Evolutionary conservation across 2,113 vertebrate genomes (phyloP).

Genomic region (Chinchilla lanigera): DNA sequence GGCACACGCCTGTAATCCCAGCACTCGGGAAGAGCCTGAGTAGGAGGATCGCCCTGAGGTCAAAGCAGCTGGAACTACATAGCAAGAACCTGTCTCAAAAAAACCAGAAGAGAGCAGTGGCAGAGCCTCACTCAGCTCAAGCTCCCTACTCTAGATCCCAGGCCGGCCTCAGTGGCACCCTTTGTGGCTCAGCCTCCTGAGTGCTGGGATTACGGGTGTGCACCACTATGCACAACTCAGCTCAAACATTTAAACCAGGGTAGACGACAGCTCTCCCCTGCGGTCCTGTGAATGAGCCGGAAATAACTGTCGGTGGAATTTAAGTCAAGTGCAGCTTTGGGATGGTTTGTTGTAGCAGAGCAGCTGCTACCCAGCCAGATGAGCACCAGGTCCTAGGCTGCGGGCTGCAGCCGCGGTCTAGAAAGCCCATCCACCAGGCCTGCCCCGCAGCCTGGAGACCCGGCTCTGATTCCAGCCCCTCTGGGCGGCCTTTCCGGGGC

Average conservation of each 20-base stretch:
- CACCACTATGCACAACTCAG: neutral
- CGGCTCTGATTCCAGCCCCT: neutral
- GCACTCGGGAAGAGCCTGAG: neutral
- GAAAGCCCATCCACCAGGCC: fast-evolving
- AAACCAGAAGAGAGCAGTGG: neutral
- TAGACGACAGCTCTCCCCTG: neutral
- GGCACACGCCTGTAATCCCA: neutral
- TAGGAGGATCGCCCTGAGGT: neutral
- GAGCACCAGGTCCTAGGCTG: fast-evolving
- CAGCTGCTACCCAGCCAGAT: neutral
- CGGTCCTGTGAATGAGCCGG: neutral
- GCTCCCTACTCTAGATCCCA: neutral
- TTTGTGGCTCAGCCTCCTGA: neutral
- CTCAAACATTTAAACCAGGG: neutral
- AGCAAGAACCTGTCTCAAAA: neutral
- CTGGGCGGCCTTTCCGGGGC: neutral
- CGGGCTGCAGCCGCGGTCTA: neutral
- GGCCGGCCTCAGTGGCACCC: neutral
- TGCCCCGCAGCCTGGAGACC: neutral
- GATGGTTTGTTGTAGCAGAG: neutral
- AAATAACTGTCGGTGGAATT: neutral
- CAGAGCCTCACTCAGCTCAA: neutral
- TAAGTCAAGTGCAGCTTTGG: neutral
- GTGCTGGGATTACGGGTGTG: neutral
- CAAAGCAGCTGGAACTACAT: neutral